Conservation (phyloP, 1,140 invertebrate species). For the Philopotamus ludificatus region DNA sequence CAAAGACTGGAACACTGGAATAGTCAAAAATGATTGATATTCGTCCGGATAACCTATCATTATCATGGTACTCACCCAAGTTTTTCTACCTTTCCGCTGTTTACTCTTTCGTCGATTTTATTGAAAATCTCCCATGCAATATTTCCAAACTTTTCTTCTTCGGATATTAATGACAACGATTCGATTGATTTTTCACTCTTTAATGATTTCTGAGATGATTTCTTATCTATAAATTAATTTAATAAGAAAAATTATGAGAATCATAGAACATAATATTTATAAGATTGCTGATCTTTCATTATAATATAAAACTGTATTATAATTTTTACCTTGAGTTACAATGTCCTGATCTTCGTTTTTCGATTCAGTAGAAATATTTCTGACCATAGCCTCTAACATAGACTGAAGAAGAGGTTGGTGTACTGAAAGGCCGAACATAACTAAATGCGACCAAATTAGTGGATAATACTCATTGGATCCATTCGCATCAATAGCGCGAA, state of each 20-base stretch:
- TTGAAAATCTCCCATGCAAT: constrained; percentile 37
- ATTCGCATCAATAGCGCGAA: constrained; percentile 64
- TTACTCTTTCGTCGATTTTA: constrained; percentile 22
- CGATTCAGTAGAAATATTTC: constrained; percentile 30
- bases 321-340: neutral
- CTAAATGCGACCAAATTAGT: constrained; percentile 75
- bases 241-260: neutral
- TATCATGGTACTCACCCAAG: no score
- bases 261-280: neutral
- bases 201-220: neutral
- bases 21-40: no score
- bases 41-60: no score
- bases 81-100: no score
- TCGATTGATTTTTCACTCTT: constrained; percentile 13
- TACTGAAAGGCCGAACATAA: constrained; percentile 64
- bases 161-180: constrained; percentile 4
- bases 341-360: neutral
- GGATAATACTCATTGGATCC: constrained; percentile 65
- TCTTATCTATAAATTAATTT: neutral
- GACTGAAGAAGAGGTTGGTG: constrained; percentile 58
- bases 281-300: neutral
- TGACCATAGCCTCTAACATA: constrained; percentile 58
- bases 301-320: neutral
- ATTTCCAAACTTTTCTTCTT: constrained; percentile 31
- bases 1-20: no score